These are phyloP conservation scores for Lepidocyrtinus sp. DNA, from an alignment of 2,888 invertebrate genomes.

Conservation along the genomic window DNA sequence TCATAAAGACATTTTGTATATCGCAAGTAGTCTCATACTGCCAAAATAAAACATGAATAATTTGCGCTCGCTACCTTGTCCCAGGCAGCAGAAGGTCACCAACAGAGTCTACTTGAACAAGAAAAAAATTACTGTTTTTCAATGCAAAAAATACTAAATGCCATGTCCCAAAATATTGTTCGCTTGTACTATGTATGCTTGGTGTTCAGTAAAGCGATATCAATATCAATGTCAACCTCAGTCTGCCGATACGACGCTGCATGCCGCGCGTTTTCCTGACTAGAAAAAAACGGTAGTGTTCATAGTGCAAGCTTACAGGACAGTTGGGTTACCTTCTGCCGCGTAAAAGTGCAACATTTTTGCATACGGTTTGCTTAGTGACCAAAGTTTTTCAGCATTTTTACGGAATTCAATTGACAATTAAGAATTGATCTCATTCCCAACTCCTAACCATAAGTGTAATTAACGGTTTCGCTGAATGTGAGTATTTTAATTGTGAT, in stretches of 20 bases:
- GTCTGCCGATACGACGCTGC: constrained; percentile 24
- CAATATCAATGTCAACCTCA: constrained; percentile 61
- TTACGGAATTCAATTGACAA: too few species aligned
- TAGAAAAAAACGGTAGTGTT: background rate
- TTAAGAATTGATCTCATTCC: too few species aligned
- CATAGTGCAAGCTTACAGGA: background rate
- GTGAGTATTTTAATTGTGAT: too few species aligned
- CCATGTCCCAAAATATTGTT: constrained; percentile 32
- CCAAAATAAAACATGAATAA: background rate
- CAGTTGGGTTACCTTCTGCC: too few species aligned
- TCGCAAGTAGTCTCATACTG: background rate
- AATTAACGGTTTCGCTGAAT: too few species aligned
- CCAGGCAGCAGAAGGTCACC: constrained; percentile 50
- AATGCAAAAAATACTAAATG: background rate
- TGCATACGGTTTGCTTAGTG: too few species aligned
- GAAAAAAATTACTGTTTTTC: constrained; percentile 14
- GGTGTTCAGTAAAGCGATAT: constrained; percentile 28
- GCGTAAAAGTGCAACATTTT: too few species aligned
- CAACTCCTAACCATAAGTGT: too few species aligned
- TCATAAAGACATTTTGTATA: too few species aligned
- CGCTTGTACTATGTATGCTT: constrained; percentile 24
- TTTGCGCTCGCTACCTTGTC: constrained; percentile 38
- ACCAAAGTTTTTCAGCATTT: too few species aligned
- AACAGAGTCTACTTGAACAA: background rate
- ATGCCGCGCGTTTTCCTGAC: background rate